Conservation (phyloP, 2,797 vertebrate genomes). For the Phyllotis vaccarum region DNA sequence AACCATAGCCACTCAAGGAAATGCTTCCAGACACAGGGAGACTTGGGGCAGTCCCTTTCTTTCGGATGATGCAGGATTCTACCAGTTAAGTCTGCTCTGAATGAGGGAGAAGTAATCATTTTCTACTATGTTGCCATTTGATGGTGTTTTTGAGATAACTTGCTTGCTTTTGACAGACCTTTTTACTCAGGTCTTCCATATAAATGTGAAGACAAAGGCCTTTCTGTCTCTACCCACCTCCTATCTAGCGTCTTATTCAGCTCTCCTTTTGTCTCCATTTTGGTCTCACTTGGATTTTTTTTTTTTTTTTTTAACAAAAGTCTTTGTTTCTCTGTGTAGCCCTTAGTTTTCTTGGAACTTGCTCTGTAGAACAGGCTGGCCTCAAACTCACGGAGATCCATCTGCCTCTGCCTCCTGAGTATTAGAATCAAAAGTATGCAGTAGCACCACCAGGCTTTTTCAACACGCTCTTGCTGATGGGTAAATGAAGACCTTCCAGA, state of each 20-base stretch:
- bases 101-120: not conserved
- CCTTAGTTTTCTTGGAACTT: too few species aligned
- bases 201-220: not conserved
- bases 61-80: not conserved
- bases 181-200: not conserved
- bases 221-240: not conserved
- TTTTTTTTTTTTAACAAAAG: not conserved
- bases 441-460: not conserved
- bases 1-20: not conserved
- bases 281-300: not conserved
- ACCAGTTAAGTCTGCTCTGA: not conserved
- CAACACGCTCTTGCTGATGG: not conserved
- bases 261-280: not conserved
- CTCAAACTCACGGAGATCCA: too few species aligned
- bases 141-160: not conserved
- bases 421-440: not conserved
- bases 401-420: too few species aligned
- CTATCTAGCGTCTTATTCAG: not conserved
- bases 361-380: too few species aligned
- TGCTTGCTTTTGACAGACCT: not conserved
- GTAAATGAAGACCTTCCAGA: not conserved
- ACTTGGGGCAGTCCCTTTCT: not conserved
- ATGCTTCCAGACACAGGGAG: not conserved
- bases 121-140: not conserved
- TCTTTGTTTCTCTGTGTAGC: too few species aligned